Base-by-base conservation (phyloP, 53 echinoderm and acorn worm genomes). In the Astropecten irregularis region DNA sequence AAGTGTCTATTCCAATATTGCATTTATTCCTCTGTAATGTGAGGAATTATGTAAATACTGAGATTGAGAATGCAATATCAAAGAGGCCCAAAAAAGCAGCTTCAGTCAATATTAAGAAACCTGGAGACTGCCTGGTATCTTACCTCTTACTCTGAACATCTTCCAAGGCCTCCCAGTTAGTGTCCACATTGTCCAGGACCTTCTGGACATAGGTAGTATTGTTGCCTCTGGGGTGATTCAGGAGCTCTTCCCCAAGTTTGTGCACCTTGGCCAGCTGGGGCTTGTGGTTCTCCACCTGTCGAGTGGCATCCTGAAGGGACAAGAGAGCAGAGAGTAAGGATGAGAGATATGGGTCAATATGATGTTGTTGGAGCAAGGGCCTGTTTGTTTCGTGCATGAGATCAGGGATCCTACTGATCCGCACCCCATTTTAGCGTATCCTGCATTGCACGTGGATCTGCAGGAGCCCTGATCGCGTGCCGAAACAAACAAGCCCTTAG, bases 151-250 rank as follows among this genome's bases (percentile, higher is more conserved):
- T 85, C 47, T 94, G 82, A 42, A 74, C 92, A 77, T 91, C 94
- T 38, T 97, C 92, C 51, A 94, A 26, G 7, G 88, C 60, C 46
- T 90, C 90, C 99, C 99, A 97, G 94, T 97, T 97, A 49, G 87
- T 60, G 55, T 97, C 94, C 42, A 92, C 94, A 47, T 92, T 97
- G 57, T 97, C 92, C 55, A 97, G 89, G 13, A 92, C 94, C 16
- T 92, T 83, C 32, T 83, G 65, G 11, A 97, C 87, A 57, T 86
- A 91, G 58, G 91, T 89, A 26, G 93, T 97, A 61, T 97, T 90
- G 39, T 89, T 92, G 40, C 91, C 92, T 49, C 83, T 82, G 5
- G 99, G 99, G 63, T 97, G 84, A 15, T 72, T 65, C 68, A 97
- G 44, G 13, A 97, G 77, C 77, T 94, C 99, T 44, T 88, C 82